phyloP scores from a whole-genome alignment of 2,888 invertebrate species.

The Ashinkailepas kermadecensis region DNA sequence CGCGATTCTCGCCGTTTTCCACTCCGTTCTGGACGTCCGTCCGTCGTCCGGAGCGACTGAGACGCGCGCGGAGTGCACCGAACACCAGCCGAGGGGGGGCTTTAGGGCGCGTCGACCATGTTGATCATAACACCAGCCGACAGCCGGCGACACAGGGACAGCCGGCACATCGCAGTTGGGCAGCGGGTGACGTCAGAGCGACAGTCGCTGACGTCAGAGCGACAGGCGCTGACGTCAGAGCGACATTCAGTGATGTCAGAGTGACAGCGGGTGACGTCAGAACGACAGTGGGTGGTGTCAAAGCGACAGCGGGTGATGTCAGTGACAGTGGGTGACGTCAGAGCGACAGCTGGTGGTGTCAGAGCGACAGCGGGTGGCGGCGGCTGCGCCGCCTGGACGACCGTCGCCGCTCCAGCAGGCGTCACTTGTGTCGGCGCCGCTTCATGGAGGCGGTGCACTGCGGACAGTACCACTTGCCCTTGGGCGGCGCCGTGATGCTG shows the following conservation, averaged over 20 bases:
- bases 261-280: background rate
- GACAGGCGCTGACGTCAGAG: background rate
- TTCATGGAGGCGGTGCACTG: slow-evolving; percentile 85
- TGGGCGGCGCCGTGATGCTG: slow-evolving; percentile 88
- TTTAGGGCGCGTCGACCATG: too few species aligned
- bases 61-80: too few species aligned
- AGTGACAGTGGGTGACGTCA: background rate
- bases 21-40: too few species aligned
- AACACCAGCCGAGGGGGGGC: too few species aligned
- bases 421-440: slow-evolving; percentile 52
- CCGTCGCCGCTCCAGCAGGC: background rate
- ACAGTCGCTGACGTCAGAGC: background rate
- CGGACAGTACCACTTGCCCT: slow-evolving; percentile 98
- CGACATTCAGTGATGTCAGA: background rate
- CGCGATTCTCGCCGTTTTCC: too few species aligned
- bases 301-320: background rate
- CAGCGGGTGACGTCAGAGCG: background rate
- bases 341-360: background rate
- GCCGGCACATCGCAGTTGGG: background rate
- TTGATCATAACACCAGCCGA: too few species aligned
- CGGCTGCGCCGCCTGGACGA: background rate
- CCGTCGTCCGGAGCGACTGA: too few species aligned
- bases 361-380: background rate
- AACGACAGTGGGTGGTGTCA: background rate
- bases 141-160: too few species aligned